Conservation (phyloP, 37 sponge, comb jelly and placozoan species). For the Dysidea cf. avara region DNA sequence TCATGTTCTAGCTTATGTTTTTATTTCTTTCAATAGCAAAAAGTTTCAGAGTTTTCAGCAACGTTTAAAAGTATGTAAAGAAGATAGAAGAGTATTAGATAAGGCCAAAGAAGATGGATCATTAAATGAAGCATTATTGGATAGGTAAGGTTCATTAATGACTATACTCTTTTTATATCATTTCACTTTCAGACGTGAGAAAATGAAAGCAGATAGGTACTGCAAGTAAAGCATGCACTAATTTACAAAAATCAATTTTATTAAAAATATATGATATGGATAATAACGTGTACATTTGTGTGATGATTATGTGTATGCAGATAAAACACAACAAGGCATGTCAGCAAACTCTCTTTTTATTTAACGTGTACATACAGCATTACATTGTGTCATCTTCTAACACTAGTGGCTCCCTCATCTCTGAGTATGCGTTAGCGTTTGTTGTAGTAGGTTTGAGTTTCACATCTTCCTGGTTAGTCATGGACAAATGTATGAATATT, state of each 20-base stretch:
- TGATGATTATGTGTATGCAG: no score
- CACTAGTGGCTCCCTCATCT: no score
- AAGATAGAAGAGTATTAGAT: constrained; percentile 25
- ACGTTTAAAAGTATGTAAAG: constrained; percentile 40
- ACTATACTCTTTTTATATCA: background rate
- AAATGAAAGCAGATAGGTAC: constrained; percentile 89
- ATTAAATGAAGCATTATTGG: constrained; percentile 75
- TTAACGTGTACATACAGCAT: no score
- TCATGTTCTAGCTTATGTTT: no score
- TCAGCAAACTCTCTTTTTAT: no score
- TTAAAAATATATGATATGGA: background rate
- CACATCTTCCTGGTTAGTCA: no score
- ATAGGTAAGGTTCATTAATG: constrained; percentile 33
- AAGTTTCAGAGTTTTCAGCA: constrained; percentile 80
- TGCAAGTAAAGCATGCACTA: constrained; percentile 49
- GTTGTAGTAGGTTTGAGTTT: no score
- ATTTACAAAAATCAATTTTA: background rate
- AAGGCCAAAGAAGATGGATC: constrained; percentile 50
- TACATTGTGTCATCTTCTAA: no score
- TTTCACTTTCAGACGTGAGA: constrained; percentile 40
- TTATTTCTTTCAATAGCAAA: constrained; percentile 66
- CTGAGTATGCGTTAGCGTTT: no score
- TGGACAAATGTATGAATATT: no score
- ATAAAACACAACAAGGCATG: no score
- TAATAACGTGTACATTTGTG: no score